Percentiles rank a stretch among this genome's conserved stretches.
phyloP scores from a whole-genome alignment of 2,797 vertebrate genomes.

The Syncerus caffer region DNA sequence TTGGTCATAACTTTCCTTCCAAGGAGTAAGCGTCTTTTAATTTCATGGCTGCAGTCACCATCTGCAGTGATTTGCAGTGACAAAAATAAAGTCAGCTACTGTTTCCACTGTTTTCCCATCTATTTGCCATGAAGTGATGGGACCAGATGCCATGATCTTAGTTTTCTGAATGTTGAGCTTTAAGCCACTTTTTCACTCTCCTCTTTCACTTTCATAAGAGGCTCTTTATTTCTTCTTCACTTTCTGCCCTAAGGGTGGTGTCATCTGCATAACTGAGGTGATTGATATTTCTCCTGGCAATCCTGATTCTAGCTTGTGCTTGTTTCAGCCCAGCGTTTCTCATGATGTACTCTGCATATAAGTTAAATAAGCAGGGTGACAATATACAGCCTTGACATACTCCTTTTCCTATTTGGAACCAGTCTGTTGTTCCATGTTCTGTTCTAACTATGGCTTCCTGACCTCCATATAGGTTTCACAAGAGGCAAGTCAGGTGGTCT shows the following conservation, averaged over 20 bases:
- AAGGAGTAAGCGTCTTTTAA: neutral
- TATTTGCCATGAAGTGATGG: neutral
- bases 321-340: neutral
- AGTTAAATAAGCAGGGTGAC: neutral
- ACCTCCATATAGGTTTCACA: neutral
- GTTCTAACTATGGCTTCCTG: neutral
- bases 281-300: neutral
- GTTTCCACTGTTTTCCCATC: neutral
- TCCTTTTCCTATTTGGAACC: neutral
- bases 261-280: neutral
- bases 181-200: neutral
- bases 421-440: neutral
- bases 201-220: neutral
- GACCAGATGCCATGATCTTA: neutral
- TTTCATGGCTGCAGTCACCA: neutral
- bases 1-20: neutral
- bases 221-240: neutral
- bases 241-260: neutral
- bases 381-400: neutral
- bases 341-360: neutral
- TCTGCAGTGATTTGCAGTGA: neutral
- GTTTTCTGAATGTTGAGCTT: neutral
- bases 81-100: fast-evolving
- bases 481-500: neutral
- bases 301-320: neutral